These are phyloP conservation scores for Drosophila melanica DNA, from an alignment of 1,140 invertebrate genomes.

Conservation along the genomic window DNA sequence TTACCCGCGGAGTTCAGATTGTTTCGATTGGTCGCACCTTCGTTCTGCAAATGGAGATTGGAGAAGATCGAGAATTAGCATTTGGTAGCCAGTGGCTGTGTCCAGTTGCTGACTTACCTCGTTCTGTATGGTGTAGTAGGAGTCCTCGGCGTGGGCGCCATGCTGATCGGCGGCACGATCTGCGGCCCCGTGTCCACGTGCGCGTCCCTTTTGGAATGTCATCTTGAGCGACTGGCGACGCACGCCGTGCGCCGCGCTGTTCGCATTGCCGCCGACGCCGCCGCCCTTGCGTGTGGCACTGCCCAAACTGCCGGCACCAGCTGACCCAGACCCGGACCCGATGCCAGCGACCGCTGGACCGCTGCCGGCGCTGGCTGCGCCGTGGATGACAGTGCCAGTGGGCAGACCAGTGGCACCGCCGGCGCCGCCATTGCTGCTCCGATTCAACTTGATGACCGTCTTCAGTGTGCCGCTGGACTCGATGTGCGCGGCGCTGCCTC, in stretches of 20 bases:
- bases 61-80: background rate
- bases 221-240: slow-evolving; percentile 89
- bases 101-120: slow-evolving; percentile 86
- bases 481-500: slow-evolving; percentile 76
- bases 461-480: slow-evolving; percentile 90
- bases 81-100: background rate
- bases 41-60: slow-evolving; percentile 67
- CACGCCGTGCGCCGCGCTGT: slow-evolving; percentile 85
- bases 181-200: slow-evolving; percentile 85
- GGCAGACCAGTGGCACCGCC: slow-evolving; percentile 49
- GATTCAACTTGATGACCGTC: slow-evolving; percentile 90
- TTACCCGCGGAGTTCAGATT: slow-evolving; percentile 49
- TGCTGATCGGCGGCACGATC: slow-evolving; percentile 84
- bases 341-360: slow-evolving; percentile 74
- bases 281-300: slow-evolving; percentile 61
- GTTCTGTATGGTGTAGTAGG: slow-evolving; percentile 90
- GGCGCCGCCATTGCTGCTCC: slow-evolving; percentile 79
- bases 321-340: slow-evolving; percentile 84
- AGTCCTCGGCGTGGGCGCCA: slow-evolving; percentile 86
- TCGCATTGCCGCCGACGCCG: slow-evolving; percentile 14
- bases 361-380: slow-evolving; percentile 42
- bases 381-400: slow-evolving; percentile 67
- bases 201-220: slow-evolving; percentile 91
- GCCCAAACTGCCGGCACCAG: slow-evolving; percentile 84
- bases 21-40: slow-evolving; percentile 68